Conservation (phyloP, 2,888 invertebrate genomes). For the Nephrotoma appendiculata region DNA sequence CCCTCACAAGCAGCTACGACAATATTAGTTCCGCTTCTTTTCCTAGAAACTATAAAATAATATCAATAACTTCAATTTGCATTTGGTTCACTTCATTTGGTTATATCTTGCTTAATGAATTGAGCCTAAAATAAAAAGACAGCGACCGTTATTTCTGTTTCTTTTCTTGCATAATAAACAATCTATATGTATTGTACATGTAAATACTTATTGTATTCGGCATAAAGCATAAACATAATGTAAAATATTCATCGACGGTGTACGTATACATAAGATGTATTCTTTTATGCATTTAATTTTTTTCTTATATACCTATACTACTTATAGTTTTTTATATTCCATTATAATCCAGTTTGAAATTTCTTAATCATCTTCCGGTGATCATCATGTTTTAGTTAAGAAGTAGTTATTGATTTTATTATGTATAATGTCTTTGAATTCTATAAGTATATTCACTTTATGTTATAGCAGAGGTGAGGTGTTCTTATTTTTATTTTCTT, state of each 20-base stretch:
- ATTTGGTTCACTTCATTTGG: neutral
- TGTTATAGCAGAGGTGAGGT: neutral
- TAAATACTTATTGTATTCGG: neutral
- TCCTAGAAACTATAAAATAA: neutral
- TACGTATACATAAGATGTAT: neutral
- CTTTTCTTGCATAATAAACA: neutral
- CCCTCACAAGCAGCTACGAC: neutral
- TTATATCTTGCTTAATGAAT: neutral
- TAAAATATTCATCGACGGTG: neutral
- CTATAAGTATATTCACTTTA: neutral
- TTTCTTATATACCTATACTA: neutral
- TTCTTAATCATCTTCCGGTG: neutral
- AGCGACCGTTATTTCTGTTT: neutral
- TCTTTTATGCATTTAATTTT: neutral
- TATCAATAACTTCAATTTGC: neutral
- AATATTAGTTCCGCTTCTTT: neutral
- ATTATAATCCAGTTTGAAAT: neutral
- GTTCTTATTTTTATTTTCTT: neutral
- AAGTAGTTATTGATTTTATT: neutral
- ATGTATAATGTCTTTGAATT: neutral
- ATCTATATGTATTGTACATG: neutral
- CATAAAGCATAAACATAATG: neutral
- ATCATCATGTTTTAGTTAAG: neutral
- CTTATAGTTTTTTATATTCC: neutral
- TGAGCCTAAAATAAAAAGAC: neutral